Percentiles rank a stretch among this genome's conserved stretches.
phyloP scores from a whole-genome alignment of 1,140 invertebrate species.

The Sinonovacula constricta region DNA sequence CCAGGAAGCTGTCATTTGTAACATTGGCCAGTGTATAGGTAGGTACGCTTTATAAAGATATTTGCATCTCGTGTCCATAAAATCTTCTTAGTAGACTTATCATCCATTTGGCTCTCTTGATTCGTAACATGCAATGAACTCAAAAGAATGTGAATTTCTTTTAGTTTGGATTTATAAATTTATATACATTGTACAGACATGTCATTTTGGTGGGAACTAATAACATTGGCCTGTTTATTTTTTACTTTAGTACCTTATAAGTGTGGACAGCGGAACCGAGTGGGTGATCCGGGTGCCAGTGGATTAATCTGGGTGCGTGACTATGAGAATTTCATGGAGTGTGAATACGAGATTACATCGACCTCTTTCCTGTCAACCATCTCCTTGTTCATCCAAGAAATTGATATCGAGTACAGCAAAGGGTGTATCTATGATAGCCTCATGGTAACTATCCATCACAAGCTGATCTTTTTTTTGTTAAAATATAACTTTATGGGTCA shows the following conservation, averaged over 20 bases:
- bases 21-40: conserved; percentile 54
- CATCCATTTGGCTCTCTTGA: too few species aligned
- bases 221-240: too few species aligned
- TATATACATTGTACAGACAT: too few species aligned
- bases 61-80: too few species aligned
- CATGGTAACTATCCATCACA: conserved; percentile 47
- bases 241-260: conserved; percentile 57
- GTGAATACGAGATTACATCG: conserved; percentile 62
- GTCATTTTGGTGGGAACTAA: too few species aligned
- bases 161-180: too few species aligned
- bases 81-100: too few species aligned
- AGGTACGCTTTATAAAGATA: conserved; percentile 5
- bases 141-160: too few species aligned
- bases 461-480: too few species aligned
- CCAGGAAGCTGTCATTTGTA: conserved; percentile 51
- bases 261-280: conserved; percentile 58
- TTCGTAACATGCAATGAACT: too few species aligned
- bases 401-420: conserved; percentile 60
- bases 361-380: conserved; percentile 49
- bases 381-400: conserved; percentile 53
- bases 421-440: conserved; percentile 61
- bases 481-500: too few species aligned
- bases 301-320: conserved; percentile 57
- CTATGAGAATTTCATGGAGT: conserved; percentile 64
- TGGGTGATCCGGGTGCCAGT: conserved; percentile 52